Conservation (phyloP, 2,888 invertebrate genomes). For the Leptarthrus brevirostris region DNA sequence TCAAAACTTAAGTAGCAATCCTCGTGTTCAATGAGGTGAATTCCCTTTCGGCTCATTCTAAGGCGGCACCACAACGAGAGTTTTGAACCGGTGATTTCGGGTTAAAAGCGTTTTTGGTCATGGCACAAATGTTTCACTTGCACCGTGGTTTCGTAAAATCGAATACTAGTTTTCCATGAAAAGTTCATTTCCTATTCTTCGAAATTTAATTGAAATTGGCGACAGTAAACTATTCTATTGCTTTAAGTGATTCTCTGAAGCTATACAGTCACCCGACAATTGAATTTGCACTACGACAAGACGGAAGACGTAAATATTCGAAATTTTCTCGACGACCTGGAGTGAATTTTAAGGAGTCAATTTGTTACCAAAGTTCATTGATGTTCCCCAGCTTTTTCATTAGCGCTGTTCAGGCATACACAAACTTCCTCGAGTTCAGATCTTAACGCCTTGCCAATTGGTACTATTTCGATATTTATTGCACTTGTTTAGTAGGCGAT, state of each 20-base stretch:
- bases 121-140: too few relatives aligned
- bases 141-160: too few relatives aligned
- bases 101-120: too few relatives aligned
- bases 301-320: constrained; percentile 42
- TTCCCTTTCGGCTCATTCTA: too few relatives aligned
- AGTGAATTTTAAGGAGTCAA: constrained; percentile 45
- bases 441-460: constrained; percentile 26
- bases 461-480: constrained; percentile 37
- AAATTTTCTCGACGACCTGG: constrained; percentile 38
- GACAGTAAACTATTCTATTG: too few relatives aligned
- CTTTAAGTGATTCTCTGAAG: neutral
- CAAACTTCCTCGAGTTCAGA: neutral
- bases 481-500: constrained; percentile 28
- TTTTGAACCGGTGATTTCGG: too few relatives aligned
- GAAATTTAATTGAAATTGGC: constrained; percentile 35
- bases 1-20: too few relatives aligned
- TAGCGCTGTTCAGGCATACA: constrained; percentile 29
- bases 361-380: constrained; percentile 43
- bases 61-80: too few relatives aligned
- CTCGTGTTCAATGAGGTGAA: too few relatives aligned
- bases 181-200: neutral
- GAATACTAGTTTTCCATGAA: too few relatives aligned
- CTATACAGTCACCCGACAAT: neutral
- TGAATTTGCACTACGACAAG: constrained; percentile 34
- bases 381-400: constrained; percentile 36